Evolutionary conservation across 1,140 invertebrate species (phyloP), one percentile per base, ranked within the genome.

Genomic region (Euura saliciscinereae): DNA sequence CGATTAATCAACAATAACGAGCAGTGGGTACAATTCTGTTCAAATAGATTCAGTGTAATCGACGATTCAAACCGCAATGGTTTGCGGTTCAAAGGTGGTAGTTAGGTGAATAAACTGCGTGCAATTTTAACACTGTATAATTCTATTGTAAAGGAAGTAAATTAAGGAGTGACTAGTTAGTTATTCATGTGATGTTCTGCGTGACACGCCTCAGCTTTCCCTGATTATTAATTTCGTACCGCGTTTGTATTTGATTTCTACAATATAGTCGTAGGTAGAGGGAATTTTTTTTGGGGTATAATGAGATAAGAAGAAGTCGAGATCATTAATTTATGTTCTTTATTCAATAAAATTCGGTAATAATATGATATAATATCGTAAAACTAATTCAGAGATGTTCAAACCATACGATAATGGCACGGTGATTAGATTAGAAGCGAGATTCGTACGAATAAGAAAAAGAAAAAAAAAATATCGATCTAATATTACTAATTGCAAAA

Each of bases 401-500:
- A 11, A 59, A 59, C 51, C 51, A n/a, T 59, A 59, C 3, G 13
- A n/a, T 59, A 59, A 67, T 67, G 66, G 66, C 66, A 67, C 66
- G 66, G 66, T 67, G 42, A 67, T 67, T 67, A 44, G 4, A 67
- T 67, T 67, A 67, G 8, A 67, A 67, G 66, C 66, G 8, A 7
- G 43, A 69, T 43, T 43, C 28, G 13, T 4, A 28, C 11, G 8
- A 43, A 44, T 28, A 45, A 4, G 28, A 69, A 45, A 69, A 69
- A 67, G 42, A 67, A 67, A 67, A 64, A 51, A 69, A 69, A 69
- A 69, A 8, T 7, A 44, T 11, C 3, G 45, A 28, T 28, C 28
- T 28, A 28, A 6, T 59, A 59, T 59, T 59, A 59, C 51, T n/a
- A 59, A 59, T 11, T 6, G 51, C 13, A n/a, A 8, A 59, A 59